These are phyloP conservation scores for Elaphurus davidianus DNA, from an alignment of 2,113 vertebrate genomes.

Conservation along the genomic window DNA sequence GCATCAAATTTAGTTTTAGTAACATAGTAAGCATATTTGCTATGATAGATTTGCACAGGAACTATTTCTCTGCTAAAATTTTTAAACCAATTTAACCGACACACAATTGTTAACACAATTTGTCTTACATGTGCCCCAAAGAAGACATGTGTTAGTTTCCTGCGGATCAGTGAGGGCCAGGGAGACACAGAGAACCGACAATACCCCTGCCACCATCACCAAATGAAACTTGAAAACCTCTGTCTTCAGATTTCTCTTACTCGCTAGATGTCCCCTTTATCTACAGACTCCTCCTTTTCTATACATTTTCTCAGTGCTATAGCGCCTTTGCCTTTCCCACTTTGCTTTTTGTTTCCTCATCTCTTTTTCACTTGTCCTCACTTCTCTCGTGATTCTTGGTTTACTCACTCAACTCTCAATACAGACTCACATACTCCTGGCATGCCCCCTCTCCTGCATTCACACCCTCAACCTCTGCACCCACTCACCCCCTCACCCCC, in stretches of 20 bases:
- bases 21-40: background rate
- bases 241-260: background rate
- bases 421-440: background rate
- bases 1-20: background rate
- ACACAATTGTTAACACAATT: background rate
- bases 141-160: background rate
- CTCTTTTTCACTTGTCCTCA: background rate
- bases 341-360: background rate
- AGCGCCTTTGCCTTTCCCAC: background rate
- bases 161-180: rapidly evolving
- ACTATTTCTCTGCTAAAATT: background rate
- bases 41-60: background rate
- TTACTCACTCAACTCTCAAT: background rate
- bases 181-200: too few species aligned
- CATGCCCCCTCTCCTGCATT: background rate
- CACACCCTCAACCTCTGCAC: background rate
- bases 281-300: background rate
- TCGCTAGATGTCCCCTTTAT: background rate
- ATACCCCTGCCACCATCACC: background rate
- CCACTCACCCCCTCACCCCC: background rate
- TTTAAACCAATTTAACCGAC: background rate
- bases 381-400: background rate
- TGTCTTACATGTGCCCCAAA: background rate
- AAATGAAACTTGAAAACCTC: too few species aligned
- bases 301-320: background rate